phyloP scores from a whole-genome alignment of 1,140 invertebrate species.

The Rhyzopertha dominica region DNA sequence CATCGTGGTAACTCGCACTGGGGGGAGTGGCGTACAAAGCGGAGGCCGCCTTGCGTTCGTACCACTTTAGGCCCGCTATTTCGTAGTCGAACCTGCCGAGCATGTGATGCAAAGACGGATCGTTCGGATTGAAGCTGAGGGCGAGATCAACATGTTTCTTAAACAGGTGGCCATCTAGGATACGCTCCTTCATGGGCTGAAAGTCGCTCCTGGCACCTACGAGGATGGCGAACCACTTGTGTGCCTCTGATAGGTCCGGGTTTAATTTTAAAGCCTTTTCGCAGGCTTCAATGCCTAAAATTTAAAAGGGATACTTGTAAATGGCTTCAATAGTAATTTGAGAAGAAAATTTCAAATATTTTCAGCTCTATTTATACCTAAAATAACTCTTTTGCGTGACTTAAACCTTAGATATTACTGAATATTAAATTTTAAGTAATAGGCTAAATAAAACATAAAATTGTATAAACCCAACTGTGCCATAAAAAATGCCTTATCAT shows the following conservation, averaged over 20 bases:
- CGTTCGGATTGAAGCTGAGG: constrained; percentile 59
- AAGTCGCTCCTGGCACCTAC: constrained; percentile 50
- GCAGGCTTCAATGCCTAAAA: constrained; percentile 57
- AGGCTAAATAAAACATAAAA: no score
- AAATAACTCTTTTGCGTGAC: no score
- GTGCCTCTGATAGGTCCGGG: constrained; percentile 54
- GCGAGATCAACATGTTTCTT: constrained; percentile 70
- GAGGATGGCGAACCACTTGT: constrained; percentile 78
- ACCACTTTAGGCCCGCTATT: constrained; percentile 62
- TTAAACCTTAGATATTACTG: no score
- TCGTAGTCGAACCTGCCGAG: constrained; percentile 66
- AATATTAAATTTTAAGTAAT: no score
- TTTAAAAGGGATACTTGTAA: no score
- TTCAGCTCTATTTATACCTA: no score
- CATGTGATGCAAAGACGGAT: constrained; percentile 63
- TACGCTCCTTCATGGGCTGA: constrained; percentile 61
- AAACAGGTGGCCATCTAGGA: constrained; percentile 62
- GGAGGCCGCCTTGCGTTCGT: constrained; percentile 64
- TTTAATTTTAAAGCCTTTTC: constrained; percentile 54
- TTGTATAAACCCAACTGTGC: not conserved
- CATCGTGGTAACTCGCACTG: constrained; percentile 59
- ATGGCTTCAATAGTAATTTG: no score
- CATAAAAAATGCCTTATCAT: no score
- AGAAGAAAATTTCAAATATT: no score
- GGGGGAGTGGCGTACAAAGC: constrained; percentile 65